phyloP scores from a whole-genome alignment of 2,113 vertebrate species.

The Sebastes schlegelii region DNA sequence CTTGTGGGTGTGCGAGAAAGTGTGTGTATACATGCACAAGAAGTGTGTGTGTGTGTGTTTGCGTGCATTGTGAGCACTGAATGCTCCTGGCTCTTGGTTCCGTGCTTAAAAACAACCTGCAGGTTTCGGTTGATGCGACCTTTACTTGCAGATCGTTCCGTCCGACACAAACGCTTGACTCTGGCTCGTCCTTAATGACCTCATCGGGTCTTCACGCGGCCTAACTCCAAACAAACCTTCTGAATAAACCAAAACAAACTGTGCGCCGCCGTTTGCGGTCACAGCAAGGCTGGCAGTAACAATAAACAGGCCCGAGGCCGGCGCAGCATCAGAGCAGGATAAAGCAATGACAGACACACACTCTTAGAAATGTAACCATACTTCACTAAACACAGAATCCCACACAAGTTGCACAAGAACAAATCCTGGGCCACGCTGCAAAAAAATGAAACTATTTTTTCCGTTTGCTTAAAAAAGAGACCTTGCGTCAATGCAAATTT shows the following conservation, averaged over 20 bases:
- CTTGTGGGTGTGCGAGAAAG: constrained; percentile 30
- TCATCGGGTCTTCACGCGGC: constrained; percentile 49
- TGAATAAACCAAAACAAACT: constrained; percentile 66
- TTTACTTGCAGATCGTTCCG: constrained; percentile 64
- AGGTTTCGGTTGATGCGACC: constrained; percentile 57
- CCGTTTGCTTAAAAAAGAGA: no score
- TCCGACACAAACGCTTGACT: constrained; percentile 61
- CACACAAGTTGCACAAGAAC: constrained; percentile 33
- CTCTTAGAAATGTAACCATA: constrained; percentile 12
- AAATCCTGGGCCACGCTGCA: not conserved
- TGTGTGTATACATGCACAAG: not conserved
- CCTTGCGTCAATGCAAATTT: no score
- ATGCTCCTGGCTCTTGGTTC: constrained; percentile 29
- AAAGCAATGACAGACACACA: constrained; percentile 28
- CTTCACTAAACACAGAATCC: constrained; percentile 31
- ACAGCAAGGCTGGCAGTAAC: constrained; percentile 58
- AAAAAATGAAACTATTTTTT: not conserved
- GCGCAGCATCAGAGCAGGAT: constrained; percentile 33
- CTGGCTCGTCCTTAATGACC: constrained; percentile 51
- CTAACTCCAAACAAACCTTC: constrained; percentile 65
- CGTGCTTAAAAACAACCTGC: constrained; percentile 60
- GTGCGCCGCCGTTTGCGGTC: constrained; percentile 37
- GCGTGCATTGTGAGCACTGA: constrained; percentile 16
- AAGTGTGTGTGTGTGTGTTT: constrained; percentile 19
- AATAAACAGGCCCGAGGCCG: constrained; percentile 68